A percentile compares a stretch with the other conserved stretches of the same genome.
Conservation (phyloP, 1,140 invertebrate species). For the Drosophila seguyi region DNA sequence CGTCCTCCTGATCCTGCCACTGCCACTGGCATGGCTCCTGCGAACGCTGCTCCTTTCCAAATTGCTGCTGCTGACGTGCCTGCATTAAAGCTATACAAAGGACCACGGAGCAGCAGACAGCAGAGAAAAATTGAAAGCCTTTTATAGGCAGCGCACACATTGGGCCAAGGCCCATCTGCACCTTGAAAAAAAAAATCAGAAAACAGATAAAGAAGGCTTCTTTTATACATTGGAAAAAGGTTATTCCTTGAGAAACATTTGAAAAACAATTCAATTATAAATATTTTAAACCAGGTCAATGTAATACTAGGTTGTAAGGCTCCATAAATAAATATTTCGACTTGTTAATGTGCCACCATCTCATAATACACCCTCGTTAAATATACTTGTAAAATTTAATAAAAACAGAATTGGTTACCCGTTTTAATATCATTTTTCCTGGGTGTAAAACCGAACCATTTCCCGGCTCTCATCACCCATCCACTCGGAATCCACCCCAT, state of each 20-base stretch:
- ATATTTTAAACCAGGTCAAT: background rate
- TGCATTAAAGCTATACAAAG: conserved; percentile 72
- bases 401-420: background rate
- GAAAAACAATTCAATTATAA: too few species aligned
- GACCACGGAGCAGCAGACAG: conserved; percentile 26
- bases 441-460: conserved; percentile 6
- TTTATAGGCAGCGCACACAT: conserved; percentile 64
- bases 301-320: too few species aligned
- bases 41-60: conserved; percentile 37
- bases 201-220: background rate
- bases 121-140: conserved; percentile 73
- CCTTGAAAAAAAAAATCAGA: background rate
- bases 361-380: background rate
- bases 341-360: background rate
- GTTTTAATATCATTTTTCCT: conserved; percentile 15
- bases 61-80: conserved; percentile 75
- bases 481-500: conserved; percentile 23
- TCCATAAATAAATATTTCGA: too few species aligned
- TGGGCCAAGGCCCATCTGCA: conserved; percentile 3
- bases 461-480: conserved; percentile 4
- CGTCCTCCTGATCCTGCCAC: conserved; percentile 43
- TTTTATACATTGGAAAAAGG: background rate
- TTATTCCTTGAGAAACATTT: background rate
- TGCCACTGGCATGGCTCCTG: conserved; percentile 2
- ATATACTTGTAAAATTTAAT: conserved; percentile 2